These are phyloP conservation scores for Caenorhabditis becei DNA, from an alignment of 2,888 invertebrate genomes.

Conservation along the genomic window DNA sequence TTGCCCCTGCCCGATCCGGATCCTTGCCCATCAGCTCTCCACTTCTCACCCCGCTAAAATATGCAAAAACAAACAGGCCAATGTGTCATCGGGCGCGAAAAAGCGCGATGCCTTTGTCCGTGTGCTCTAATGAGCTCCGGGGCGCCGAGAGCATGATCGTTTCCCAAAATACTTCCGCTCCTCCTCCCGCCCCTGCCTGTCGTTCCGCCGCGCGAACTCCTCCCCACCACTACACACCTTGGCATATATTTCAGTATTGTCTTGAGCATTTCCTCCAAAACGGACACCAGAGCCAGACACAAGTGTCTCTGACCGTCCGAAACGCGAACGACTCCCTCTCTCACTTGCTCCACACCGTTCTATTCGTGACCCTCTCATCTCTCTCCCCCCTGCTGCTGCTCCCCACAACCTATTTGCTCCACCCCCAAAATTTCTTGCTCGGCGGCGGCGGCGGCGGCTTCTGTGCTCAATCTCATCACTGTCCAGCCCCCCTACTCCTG, in stretches of 20 bases:
- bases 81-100: constrained; percentile 45
- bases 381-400: constrained; percentile 23
- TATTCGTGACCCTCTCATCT: constrained; percentile 61
- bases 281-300: constrained; percentile 19
- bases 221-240: constrained; percentile 41
- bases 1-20: constrained; percentile 16
- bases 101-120: constrained; percentile 52
- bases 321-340: constrained; percentile 44
- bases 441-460: constrained; percentile 50
- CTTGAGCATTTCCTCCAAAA: constrained; percentile 19
- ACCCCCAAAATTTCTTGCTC: constrained; percentile 52
- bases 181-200: constrained; percentile 21
- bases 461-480: constrained; percentile 58
- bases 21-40: constrained; percentile 17
- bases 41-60: constrained; percentile 39
- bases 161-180: constrained; percentile 56
- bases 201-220: constrained; percentile 21
- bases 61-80: constrained; percentile 58
- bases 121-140: constrained; percentile 39
- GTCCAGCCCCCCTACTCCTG: constrained; percentile 21
- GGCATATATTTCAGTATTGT: constrained; percentile 56
- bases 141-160: constrained; percentile 38
- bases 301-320: constrained; percentile 32
- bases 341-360: constrained; percentile 41
- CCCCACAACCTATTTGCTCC: constrained; percentile 51